Evolutionary conservation across 2,797 vertebrate genomes (phyloP).

Genomic region (Scarus forsteni): DNA sequence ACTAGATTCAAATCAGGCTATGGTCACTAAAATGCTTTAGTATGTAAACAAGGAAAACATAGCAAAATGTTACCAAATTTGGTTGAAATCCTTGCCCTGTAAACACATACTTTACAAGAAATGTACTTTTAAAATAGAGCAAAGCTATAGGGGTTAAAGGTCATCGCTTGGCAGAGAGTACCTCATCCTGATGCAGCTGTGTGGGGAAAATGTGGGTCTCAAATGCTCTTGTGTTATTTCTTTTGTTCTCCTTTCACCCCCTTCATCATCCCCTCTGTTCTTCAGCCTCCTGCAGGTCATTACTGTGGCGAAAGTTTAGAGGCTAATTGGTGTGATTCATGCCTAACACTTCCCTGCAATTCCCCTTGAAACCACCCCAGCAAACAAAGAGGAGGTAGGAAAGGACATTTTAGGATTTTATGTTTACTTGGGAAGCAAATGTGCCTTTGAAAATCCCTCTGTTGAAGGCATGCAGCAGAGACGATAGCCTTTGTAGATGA

Average conservation of each 20-base stretch:
- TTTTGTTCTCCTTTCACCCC: conserved; percentile 39
- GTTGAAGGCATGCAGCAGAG: conserved; percentile 8
- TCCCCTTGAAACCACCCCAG: conserved; percentile 29
- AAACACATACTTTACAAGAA: no score
- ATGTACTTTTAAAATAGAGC: no score
- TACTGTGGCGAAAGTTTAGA: conserved; percentile 15
- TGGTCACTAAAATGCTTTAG: no score
- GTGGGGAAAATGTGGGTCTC: conserved; percentile 21
- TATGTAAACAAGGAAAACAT: no score
- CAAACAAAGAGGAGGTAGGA: background rate
- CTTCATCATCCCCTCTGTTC: conserved; percentile 10
- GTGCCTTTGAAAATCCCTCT: conserved; percentile 25
- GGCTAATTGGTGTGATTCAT: conserved; percentile 22
- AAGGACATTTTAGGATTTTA: conserved; percentile 23
- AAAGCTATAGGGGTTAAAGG: conserved; percentile 10
- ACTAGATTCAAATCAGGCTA: no score
- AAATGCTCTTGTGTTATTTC: conserved; percentile 25
- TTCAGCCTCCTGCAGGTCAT: conserved; percentile 26
- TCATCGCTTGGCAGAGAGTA: conserved; percentile 28
- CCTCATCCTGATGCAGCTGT: background rate
- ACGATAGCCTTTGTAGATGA: conserved; percentile 5
- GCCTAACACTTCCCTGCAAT: conserved; percentile 2
- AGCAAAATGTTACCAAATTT: no score
- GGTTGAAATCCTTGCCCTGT: no score
- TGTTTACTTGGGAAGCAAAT: conserved; percentile 41